Base-by-base conservation (phyloP, 2,888 invertebrate species). In the Pilophorus perplexus region DNA sequence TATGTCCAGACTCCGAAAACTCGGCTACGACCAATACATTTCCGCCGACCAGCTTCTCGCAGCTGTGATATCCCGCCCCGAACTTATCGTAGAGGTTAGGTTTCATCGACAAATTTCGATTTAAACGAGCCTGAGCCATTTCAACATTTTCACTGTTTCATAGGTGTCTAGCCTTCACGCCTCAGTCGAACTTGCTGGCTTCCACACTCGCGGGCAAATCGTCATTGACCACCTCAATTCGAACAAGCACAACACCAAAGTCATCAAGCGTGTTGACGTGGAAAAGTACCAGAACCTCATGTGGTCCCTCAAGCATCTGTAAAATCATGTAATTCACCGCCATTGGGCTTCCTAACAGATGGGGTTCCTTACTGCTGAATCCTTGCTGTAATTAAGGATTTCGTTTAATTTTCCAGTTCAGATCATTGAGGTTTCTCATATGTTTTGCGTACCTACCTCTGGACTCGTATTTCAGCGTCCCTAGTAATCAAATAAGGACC, bases 141-240 rank as follows among this genome's bases (percentile, higher is more conserved):
- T n/a, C n/a, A n/a, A n/a, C n/a, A n/a, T n/a, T n/a, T n/a, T n/a
- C n/a, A n/a, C n/a, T n/a, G n/a, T n/a, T n/a, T n/a, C n/a, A n/a
- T n/a, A n/a, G n/a, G 27, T 27, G n/a, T 20, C 12, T 12, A 37
- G 60, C 16, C 12, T 48, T 6, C 55, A 68, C 44, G 69, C 67
- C 5, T 64, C 66, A 3, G 67, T 69, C 42, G 69, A 69, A 25
- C 33, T 69, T 28, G 23, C 62, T 22, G 71, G 71, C 3, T 33
- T 54, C 18, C 54, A 68, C 37, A 71, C 71, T 5, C 42, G 71
- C 33, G 71, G 71, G 2, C 71, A 71, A 66, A 60, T 71, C 10
- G 71, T 71, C 2, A 60, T 71, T 2, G 68, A 68, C 14, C 70
- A 69, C 52, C 64, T 70, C 46, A 60, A 62, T 14, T 28, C 28